Conservation (phyloP, 2,888 invertebrate genomes). For the Siphonodentalium dalli region DNA sequence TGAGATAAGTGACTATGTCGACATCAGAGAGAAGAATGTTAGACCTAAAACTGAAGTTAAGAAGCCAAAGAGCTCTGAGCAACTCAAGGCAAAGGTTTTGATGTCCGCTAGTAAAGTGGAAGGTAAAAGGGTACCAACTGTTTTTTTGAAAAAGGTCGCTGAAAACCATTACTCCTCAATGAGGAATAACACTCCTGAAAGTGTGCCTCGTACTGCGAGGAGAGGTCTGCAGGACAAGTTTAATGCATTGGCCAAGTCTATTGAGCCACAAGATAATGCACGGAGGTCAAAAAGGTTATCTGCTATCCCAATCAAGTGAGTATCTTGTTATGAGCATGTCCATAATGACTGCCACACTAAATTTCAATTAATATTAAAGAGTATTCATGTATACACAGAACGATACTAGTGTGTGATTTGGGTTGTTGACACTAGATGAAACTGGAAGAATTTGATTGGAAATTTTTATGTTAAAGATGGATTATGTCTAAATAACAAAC, state of each 20-base stretch:
- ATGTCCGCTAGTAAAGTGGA: slow-evolving; percentile 26
- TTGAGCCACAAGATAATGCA: slow-evolving; percentile 17
- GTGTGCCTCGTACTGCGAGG: slow-evolving; percentile 23
- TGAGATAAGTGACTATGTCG: neutral
- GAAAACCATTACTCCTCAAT: slow-evolving; percentile 33
- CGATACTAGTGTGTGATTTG: too few species aligned
- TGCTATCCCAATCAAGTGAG: too few species aligned
- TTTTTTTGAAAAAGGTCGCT: slow-evolving; percentile 29
- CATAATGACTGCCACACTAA: too few species aligned
- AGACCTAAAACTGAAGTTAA: neutral
- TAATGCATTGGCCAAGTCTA: slow-evolving; percentile 14
- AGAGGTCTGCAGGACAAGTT: slow-evolving; percentile 31
- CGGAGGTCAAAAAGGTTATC: slow-evolving; percentile 20
- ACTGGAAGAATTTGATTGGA: too few species aligned
- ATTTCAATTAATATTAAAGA: too few species aligned
- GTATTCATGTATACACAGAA: too few species aligned
- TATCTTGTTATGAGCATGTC: too few species aligned
- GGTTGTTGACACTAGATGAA: too few species aligned
- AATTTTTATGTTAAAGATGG: too few species aligned
- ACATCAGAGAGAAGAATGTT: neutral
- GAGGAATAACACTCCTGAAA: slow-evolving; percentile 39
- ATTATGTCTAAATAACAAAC: too few species aligned
- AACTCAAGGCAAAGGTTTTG: neutral
- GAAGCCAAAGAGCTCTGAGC: too few species aligned
- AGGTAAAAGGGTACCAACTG: slow-evolving; percentile 29